Conservation (phyloP, 2,888 invertebrate genomes). For the Epirrhoe tristata region DNA sequence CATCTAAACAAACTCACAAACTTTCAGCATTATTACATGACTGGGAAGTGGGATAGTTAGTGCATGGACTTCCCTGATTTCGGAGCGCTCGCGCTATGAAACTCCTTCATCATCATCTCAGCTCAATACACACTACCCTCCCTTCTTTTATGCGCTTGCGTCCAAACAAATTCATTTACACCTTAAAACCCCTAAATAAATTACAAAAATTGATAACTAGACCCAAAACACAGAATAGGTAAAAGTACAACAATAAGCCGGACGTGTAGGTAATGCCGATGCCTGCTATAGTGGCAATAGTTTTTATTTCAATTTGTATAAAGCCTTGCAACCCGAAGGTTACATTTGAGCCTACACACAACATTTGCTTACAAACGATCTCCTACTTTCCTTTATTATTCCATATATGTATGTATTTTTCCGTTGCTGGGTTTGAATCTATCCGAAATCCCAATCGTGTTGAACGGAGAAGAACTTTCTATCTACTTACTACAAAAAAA, state of each 20-base stretch:
- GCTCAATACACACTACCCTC: no score
- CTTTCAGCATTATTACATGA: no score
- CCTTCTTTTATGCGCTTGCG: background rate
- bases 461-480: background rate
- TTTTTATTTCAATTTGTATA: slow-evolving; percentile 21
- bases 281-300: background rate
- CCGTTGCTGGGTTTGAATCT: background rate
- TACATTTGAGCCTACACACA: slow-evolving; percentile 6
- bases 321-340: slow-evolving; percentile 12
- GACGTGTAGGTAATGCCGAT: background rate
- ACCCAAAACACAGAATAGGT: slow-evolving; percentile 2
- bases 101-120: no score
- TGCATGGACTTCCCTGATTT: no score
- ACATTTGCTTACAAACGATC: slow-evolving; percentile 34
- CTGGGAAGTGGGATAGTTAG: no score
- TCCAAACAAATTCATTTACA: background rate
- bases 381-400: background rate
- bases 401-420: background rate
- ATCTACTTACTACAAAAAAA: background rate
- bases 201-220: background rate
- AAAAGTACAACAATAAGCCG: background rate
- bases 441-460: background rate
- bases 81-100: no score
- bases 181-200: background rate
- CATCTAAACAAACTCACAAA: no score